These are phyloP conservation scores for Spongilla lacustris DNA, from an alignment of 37 sponge, comb jelly and placozoan genomes.

Conservation along the genomic window DNA sequence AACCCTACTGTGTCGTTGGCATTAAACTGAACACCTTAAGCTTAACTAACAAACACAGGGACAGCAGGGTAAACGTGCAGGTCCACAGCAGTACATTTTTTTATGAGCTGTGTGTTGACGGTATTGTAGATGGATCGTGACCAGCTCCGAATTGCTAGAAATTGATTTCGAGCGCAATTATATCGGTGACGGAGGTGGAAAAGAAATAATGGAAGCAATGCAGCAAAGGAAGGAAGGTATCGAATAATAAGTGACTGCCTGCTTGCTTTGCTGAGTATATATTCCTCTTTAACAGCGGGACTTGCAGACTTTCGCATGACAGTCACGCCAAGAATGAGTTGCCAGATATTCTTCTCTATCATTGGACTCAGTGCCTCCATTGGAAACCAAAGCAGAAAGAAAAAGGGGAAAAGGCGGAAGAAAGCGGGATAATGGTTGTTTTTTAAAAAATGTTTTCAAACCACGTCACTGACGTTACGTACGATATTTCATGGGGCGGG, in stretches of 20 bases:
- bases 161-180: conserved; percentile 59
- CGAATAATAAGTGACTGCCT: background rate
- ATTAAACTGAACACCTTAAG: too few relatives aligned
- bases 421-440: background rate
- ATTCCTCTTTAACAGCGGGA: too few relatives aligned
- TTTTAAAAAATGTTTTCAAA: too few relatives aligned
- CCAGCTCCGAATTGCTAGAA: conserved; percentile 49
- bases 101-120: too few relatives aligned
- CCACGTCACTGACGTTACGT: too few relatives aligned
- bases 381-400: conserved; percentile 4
- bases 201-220: conserved; percentile 61
- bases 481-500: background rate
- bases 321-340: conserved; percentile 37
- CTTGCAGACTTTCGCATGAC: conserved; percentile 30
- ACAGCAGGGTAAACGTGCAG: too few relatives aligned
- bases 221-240: conserved; percentile 61
- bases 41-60: too few relatives aligned
- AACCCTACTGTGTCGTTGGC: too few relatives aligned
- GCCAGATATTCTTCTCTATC: conserved; percentile 53
- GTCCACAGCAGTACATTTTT: too few relatives aligned
- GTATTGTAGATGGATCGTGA: conserved; percentile 50
- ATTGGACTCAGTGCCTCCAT: conserved; percentile 23
- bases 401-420: conserved; percentile 14
- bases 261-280: too few relatives aligned
- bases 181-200: conserved; percentile 70